phyloP scores from a whole-genome alignment of 1,140 invertebrate genomes.

The Protaetia brevitarsis region DNA sequence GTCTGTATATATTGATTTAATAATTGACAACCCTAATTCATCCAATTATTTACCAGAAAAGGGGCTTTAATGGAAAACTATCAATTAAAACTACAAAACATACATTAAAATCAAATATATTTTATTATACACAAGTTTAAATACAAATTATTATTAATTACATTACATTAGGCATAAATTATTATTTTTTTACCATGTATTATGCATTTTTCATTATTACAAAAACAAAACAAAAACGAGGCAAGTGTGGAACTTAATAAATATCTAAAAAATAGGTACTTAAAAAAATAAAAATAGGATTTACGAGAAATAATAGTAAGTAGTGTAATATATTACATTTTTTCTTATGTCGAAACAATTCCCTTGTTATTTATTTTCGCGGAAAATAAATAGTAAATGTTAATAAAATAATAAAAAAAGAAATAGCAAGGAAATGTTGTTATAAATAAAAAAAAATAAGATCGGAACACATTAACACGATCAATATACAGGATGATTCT shows the following conservation, averaged over 20 bases:
- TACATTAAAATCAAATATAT: conserved; percentile 44
- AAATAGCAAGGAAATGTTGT: conserved; percentile 21
- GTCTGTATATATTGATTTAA: too few relatives aligned
- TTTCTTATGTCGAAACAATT: conserved; percentile 25
- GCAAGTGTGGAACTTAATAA: conserved; percentile 29
- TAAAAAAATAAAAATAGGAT: conserved; percentile 23
- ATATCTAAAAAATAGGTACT: neutral
- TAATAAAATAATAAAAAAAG: conserved; percentile 29
- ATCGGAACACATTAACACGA: neutral
- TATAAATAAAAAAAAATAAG: conserved; percentile 23
- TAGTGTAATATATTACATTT: conserved; percentile 29
- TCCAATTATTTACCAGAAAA: too few relatives aligned
- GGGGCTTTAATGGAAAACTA: too few relatives aligned
- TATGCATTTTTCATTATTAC: neutral
- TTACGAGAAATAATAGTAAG: conserved; percentile 21
- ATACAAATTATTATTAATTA: conserved; percentile 46
- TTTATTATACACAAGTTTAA: conserved; percentile 43
- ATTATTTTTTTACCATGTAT: conserved; percentile 30
- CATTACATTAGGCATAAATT: conserved; percentile 42
- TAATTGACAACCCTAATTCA: too few relatives aligned
- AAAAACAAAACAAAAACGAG: conserved; percentile 11
- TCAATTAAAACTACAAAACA: neutral
- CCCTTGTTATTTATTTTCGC: neutral
- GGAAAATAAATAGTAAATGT: conserved; percentile 14
- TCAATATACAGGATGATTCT: conserved; percentile 24